phyloP scores from a whole-genome alignment of 2,797 vertebrate species.

The Phoebastria nigripes region DNA sequence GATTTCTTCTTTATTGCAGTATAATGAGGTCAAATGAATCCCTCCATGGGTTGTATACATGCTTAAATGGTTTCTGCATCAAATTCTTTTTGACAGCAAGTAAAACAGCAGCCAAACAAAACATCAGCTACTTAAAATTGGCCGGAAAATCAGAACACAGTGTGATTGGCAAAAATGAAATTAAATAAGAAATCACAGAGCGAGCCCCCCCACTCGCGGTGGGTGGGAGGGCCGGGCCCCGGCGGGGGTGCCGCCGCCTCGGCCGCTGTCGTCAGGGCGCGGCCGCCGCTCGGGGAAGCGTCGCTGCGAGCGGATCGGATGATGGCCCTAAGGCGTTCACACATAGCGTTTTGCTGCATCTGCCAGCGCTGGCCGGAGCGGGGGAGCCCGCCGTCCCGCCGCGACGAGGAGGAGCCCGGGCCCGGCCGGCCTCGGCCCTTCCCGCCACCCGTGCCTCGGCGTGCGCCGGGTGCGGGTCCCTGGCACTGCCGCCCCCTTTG shows the following conservation, averaged over 20 bases:
- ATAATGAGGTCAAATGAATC: constrained; percentile 99
- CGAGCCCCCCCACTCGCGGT: background rate
- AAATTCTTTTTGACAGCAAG: constrained; percentile 97
- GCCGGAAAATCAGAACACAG: constrained; percentile 50
- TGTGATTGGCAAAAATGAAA: constrained; percentile 52
- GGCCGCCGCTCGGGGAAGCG: constrained; percentile 47
- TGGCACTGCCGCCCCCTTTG: background rate
- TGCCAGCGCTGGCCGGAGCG: constrained; percentile 70
- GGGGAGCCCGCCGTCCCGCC: constrained; percentile 23
- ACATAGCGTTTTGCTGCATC: constrained; percentile 77
- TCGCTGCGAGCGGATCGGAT: constrained; percentile 56
- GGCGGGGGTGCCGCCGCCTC: background rate
- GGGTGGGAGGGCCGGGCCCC: background rate
- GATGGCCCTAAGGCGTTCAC: constrained; percentile 75
- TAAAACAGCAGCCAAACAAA: constrained; percentile 93
- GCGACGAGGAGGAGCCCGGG: background rate
- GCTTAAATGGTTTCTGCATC: constrained; percentile 93
- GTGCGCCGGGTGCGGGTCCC: background rate
- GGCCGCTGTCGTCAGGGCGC: background rate
- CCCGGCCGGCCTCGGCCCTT: constrained; percentile 69
- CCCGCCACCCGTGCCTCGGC: background rate
- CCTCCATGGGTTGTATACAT: constrained; percentile 90
- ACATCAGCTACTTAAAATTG: constrained; percentile 86
- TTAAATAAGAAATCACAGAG: background rate
- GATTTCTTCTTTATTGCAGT: constrained; percentile 97